These are phyloP conservation scores for Odontomyia ornata DNA, from an alignment of 2,888 invertebrate species.

Conservation along the genomic window DNA sequence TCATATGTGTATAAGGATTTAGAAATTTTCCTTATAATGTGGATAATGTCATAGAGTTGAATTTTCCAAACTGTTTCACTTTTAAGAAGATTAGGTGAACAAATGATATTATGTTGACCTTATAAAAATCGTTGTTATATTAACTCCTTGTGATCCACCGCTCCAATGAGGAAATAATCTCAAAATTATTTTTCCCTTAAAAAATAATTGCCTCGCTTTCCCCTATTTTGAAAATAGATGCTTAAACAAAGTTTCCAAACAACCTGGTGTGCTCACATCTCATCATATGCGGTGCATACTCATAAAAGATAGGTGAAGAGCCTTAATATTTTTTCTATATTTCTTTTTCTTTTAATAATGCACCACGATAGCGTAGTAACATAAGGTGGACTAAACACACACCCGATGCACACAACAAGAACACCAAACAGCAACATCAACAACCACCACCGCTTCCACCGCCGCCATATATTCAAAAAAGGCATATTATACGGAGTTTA, in stretches of 20 bases:
- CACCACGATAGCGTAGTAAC: not conserved
- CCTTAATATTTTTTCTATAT: not conserved
- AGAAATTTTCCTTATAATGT: too few species aligned
- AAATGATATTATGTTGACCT: too few species aligned
- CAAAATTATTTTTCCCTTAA: too few species aligned
- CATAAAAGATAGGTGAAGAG: slow-evolving; percentile 18
- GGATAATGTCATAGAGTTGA: too few species aligned
- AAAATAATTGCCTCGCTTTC: not conserved
- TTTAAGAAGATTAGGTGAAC: too few species aligned
- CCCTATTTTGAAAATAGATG: not conserved
- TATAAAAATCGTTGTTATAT: too few species aligned
- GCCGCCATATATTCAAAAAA: not conserved
- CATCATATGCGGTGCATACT: not conserved
- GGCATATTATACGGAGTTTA: slow-evolving; percentile 8
- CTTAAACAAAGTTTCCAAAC: not conserved
- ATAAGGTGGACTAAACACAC: not conserved
- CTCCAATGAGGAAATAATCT: too few species aligned
- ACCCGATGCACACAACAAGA: not conserved
- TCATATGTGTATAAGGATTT: too few species aligned
- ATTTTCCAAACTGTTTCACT: too few species aligned
- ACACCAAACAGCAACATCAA: not conserved
- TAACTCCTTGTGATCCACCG: too few species aligned
- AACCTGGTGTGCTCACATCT: not conserved
- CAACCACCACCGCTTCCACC: too few species aligned
- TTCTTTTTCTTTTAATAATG: not conserved